Evolutionary conservation across 2,888 invertebrate species (phyloP).

Genomic region (Lampropteryx suffumata): DNA sequence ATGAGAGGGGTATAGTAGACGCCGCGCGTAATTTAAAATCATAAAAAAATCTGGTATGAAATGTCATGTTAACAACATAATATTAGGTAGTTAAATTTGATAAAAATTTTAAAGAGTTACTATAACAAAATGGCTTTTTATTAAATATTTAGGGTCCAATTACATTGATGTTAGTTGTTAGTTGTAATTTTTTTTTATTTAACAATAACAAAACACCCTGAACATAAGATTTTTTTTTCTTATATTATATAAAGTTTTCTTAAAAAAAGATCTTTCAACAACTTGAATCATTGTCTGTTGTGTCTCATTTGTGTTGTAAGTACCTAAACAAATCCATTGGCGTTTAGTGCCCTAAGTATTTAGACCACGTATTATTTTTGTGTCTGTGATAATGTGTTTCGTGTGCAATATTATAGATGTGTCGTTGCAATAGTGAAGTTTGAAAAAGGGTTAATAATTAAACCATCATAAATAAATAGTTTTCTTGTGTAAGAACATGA

Average conservation of each 20-base stretch:
- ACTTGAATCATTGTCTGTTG: constrained; percentile 14
- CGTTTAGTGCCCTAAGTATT: constrained; percentile 8
- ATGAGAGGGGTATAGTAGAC: constrained; percentile 49
- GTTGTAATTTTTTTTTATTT: constrained; percentile 49
- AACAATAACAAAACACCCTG: constrained; percentile 41
- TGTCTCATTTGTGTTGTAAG: constrained; percentile 20
- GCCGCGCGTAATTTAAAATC: constrained; percentile 65
- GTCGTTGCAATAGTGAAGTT: constrained; percentile 16
- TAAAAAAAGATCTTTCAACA: neutral
- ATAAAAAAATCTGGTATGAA: constrained; percentile 61
- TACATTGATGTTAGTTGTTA: constrained; percentile 61
- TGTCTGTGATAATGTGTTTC: constrained; percentile 38
- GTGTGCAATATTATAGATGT: constrained; percentile 34
- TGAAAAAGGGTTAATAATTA: neutral
- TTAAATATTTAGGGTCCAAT: constrained; percentile 79
- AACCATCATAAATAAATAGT: no score
- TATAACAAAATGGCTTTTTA: constrained; percentile 78
- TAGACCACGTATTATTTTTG: constrained; percentile 29
- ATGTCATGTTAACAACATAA: constrained; percentile 67
- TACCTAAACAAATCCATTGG: constrained; percentile 20
- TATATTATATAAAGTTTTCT: constrained; percentile 1
- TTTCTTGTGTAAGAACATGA: no score
- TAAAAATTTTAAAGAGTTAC: constrained; percentile 77
- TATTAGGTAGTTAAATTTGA: constrained; percentile 79
- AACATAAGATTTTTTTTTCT: no score